Conservation (phyloP, 2,797 vertebrate genomes). For the Gymnopithys bicolor region DNA sequence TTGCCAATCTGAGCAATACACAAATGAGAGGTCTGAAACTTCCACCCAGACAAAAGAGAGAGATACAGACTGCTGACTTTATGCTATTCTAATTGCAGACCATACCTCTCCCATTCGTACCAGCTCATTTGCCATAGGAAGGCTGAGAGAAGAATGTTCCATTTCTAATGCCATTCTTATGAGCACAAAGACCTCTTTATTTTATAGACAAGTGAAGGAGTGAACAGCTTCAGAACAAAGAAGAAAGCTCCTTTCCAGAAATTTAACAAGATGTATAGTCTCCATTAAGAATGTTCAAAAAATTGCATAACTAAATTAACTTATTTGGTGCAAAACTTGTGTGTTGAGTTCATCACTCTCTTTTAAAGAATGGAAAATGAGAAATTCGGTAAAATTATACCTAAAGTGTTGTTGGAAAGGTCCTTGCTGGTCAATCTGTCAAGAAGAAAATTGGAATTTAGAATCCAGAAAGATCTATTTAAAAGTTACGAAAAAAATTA, state of each 20-base stretch:
- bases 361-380: background rate
- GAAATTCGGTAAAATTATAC: background rate
- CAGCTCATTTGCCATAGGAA: background rate
- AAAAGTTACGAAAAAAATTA: background rate
- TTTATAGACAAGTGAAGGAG: background rate
- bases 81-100: background rate
- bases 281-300: background rate
- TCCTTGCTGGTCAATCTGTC: background rate
- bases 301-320: background rate
- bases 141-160: background rate
- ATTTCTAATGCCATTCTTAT: background rate
- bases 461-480: background rate
- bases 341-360: background rate
- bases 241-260: background rate
- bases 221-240: background rate
- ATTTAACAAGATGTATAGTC: background rate
- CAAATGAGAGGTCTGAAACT: background rate
- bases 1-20: background rate
- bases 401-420: background rate
- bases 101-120: background rate
- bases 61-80: background rate
- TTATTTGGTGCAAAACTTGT: background rate
- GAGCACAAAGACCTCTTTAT: background rate
- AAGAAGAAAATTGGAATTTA: background rate
- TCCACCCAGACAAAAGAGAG: background rate